Evolutionary conservation across 1,140 invertebrate genomes (phyloP).

Genomic region (Ips typographus): DNA sequence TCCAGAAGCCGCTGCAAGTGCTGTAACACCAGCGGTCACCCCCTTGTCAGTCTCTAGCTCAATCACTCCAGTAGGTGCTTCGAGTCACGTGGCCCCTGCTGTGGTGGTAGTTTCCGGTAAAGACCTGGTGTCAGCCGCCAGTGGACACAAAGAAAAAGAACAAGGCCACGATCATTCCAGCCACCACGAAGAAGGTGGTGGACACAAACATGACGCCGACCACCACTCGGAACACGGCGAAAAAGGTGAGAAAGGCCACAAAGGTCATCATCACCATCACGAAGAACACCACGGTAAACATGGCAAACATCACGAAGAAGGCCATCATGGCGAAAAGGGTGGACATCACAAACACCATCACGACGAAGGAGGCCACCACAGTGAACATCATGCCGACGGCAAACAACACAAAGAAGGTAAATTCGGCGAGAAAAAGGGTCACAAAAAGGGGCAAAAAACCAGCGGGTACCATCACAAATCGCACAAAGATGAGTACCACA

Average conservation of each 20-base stretch:
- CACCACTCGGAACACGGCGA: constrained; percentile 65
- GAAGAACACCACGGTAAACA: constrained; percentile 71
- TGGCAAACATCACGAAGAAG: constrained; percentile 68
- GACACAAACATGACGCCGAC: constrained; percentile 62
- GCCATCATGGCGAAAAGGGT: constrained; percentile 70
- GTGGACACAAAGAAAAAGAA: too few species aligned
- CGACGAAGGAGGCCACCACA: constrained; percentile 68
- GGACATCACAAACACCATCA: constrained; percentile 77
- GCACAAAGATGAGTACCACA: constrained; percentile 78
- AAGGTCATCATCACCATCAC: constrained; percentile 66
- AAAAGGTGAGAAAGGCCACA: constrained; percentile 69
- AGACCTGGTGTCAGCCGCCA: not conserved
- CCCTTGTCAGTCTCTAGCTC: not conserved
- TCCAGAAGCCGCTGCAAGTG: not conserved
- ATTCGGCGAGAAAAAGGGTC: constrained; percentile 68
- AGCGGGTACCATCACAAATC: constrained; percentile 78
- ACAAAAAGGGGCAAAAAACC: constrained; percentile 69
- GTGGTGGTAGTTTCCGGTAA: not conserved
- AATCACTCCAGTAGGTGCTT: not conserved
- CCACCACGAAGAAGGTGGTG: constrained; percentile 63
- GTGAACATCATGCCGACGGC: constrained; percentile 71
- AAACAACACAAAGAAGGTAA: constrained; percentile 72
- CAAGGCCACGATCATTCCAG: constrained; percentile 46
- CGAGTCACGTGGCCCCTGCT: not conserved
- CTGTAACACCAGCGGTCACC: not conserved